These are phyloP conservation scores for Simalia tracyae DNA, from an alignment of 2,797 vertebrate genomes.

Conservation along the genomic window DNA sequence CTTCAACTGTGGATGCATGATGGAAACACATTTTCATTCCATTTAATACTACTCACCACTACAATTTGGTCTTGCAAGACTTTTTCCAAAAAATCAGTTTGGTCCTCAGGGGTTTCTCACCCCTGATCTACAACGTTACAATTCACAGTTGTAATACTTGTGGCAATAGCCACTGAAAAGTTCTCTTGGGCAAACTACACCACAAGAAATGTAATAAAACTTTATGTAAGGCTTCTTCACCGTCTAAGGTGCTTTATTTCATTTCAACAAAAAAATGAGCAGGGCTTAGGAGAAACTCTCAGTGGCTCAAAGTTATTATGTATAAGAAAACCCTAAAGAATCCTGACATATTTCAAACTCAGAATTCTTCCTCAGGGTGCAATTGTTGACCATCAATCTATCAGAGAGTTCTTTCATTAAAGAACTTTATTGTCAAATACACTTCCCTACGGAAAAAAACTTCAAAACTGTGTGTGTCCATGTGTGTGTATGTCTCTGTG, in stretches of 20 bases:
- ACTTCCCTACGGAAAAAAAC: not conserved
- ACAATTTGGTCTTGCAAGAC: not conserved
- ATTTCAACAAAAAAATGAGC: not conserved
- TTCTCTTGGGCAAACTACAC: not conserved
- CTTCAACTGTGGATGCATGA: not conserved
- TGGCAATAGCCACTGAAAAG: not conserved
- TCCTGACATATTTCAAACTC: not conserved
- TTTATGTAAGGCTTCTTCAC: slow-evolving; percentile 25
- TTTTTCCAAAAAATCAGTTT: not conserved
- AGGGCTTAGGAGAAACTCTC: not conserved
- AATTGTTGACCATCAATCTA: not conserved
- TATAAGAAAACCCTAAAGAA: not conserved
- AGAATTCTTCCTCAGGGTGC: not conserved
- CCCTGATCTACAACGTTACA: not conserved
- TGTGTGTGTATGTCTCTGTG: too few relatives aligned
- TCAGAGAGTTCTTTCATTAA: not conserved
- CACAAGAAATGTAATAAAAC: slow-evolving; percentile 26
- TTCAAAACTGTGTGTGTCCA: not conserved
- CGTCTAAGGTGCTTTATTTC: not conserved
- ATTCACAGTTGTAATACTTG: not conserved
- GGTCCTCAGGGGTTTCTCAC: not conserved
- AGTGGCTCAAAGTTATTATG: not conserved
- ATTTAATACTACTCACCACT: not conserved
- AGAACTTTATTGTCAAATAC: not conserved
- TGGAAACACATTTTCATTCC: not conserved